phyloP scores from a whole-genome alignment of 1,140 invertebrate genomes.

The Rhyacophila brunnea region DNA sequence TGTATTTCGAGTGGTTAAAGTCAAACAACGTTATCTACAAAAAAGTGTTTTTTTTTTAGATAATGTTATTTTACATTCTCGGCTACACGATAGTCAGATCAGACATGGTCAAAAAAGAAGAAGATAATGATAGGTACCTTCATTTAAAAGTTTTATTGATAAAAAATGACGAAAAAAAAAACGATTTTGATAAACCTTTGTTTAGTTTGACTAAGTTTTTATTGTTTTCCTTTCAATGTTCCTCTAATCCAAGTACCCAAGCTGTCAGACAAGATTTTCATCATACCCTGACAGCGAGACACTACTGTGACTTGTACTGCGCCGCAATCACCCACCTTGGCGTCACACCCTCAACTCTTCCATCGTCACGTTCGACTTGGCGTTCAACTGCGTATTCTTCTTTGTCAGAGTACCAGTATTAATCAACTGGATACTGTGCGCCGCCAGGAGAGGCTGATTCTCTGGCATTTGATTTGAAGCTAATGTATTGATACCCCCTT shows the following conservation, averaged over 20 bases:
- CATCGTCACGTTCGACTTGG: slow-evolving; percentile 66
- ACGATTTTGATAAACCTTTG: too few relatives aligned
- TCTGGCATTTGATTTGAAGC: slow-evolving; percentile 62
- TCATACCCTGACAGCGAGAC: slow-evolving; percentile 46
- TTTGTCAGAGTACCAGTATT: slow-evolving; percentile 66
- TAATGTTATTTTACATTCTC: too few relatives aligned
- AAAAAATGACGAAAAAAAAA: too few relatives aligned
- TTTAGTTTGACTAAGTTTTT: too few relatives aligned
- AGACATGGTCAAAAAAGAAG: too few relatives aligned
- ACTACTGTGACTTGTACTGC: slow-evolving; percentile 54
- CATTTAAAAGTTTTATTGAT: too few relatives aligned
- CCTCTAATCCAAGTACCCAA: slow-evolving; percentile 23
- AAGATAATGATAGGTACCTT: too few relatives aligned
- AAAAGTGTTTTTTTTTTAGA: too few relatives aligned
- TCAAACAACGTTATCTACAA: too few relatives aligned
- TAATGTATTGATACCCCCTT: slow-evolving; percentile 58
- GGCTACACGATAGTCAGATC: too few relatives aligned
- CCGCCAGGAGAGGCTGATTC: slow-evolving; percentile 60
- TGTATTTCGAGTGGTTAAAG: too few relatives aligned
- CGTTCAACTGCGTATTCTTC: slow-evolving; percentile 63
- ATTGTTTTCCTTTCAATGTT: not conserved
- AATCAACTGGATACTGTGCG: slow-evolving; percentile 66
- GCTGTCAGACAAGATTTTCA: slow-evolving; percentile 51
- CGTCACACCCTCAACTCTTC: slow-evolving; percentile 80
- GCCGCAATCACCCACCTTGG: slow-evolving; percentile 57